Percentiles rank a stretch among this genome's conserved stretches.
Evolutionary conservation across 1,140 invertebrate species (phyloP).

Genomic region (Lepidurus couesii): DNA sequence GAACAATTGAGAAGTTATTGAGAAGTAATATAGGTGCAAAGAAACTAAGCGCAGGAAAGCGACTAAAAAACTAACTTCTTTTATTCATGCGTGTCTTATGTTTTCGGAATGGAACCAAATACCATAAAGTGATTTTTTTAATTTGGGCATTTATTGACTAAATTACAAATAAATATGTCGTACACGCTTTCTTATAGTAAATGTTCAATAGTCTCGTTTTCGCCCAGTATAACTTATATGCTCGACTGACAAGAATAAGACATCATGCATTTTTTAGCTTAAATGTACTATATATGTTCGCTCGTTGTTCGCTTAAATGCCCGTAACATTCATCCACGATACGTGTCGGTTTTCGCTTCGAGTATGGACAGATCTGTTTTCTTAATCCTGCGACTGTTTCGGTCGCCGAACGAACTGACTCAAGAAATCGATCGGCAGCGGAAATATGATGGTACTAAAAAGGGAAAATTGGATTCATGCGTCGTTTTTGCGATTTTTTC

Average conservation of each 20-base stretch:
- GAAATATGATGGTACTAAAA: conserved; percentile 81
- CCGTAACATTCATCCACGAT: conserved; percentile 2
- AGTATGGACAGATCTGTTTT: neutral
- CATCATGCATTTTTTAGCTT: neutral
- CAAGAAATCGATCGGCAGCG: conserved; percentile 85
- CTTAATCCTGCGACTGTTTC: conserved; percentile 1
- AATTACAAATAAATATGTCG: no score
- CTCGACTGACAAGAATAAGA: neutral
- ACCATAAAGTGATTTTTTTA: no score
- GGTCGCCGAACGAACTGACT: conserved; percentile 55
- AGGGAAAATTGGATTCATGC: conserved; percentile 57
- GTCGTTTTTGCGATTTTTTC: conserved; percentile 44
- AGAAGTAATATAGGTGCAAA: no score
- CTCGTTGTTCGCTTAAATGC: neutral
- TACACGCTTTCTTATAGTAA: no score
- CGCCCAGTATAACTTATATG: neutral
- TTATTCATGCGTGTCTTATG: no score
- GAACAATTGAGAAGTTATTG: no score
- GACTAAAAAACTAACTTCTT: no score
- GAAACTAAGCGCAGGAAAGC: no score
- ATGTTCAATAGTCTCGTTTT: neutral
- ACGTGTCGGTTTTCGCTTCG: neutral
- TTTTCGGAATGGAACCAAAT: no score
- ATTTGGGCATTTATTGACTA: no score
- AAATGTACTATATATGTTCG: neutral